Conservation (phyloP, 2,797 vertebrate species). For the Austrolebias charrua region DNA sequence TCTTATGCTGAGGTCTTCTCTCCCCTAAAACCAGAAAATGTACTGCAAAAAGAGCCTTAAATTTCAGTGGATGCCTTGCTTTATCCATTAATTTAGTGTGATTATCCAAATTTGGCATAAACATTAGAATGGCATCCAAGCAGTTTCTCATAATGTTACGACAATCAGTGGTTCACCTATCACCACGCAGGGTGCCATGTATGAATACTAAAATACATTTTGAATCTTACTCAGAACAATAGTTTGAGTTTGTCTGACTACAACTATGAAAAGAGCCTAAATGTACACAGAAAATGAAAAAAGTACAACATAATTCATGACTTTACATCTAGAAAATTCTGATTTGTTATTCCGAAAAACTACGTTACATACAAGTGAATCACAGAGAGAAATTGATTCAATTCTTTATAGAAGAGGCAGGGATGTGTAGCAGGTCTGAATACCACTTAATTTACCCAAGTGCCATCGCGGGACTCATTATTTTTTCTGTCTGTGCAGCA, state of each 20-base stretch:
- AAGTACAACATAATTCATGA: neutral
- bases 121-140: neutral
- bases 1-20: no score
- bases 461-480: constrained; percentile 50
- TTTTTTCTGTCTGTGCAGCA: constrained; percentile 28
- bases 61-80: neutral
- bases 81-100: neutral
- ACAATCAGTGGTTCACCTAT: neutral
- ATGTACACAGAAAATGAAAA: neutral
- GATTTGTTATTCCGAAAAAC: neutral
- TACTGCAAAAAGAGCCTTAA: neutral
- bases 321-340: no score
- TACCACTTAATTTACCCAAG: constrained; percentile 43
- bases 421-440: constrained; percentile 38
- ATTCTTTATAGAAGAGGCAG: constrained; percentile 26
- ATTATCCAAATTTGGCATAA: neutral
- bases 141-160: neutral
- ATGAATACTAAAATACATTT: neutral
- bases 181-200: neutral
- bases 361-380: neutral
- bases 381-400: neutral
- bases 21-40: neutral
- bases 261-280: no score
- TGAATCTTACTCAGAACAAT: no score
- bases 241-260: no score